Evolutionary conservation across 2,113 vertebrate genomes (phyloP), one percentile per base, ranked within the genome.

Genomic region (Hemicordylus capensis): DNA sequence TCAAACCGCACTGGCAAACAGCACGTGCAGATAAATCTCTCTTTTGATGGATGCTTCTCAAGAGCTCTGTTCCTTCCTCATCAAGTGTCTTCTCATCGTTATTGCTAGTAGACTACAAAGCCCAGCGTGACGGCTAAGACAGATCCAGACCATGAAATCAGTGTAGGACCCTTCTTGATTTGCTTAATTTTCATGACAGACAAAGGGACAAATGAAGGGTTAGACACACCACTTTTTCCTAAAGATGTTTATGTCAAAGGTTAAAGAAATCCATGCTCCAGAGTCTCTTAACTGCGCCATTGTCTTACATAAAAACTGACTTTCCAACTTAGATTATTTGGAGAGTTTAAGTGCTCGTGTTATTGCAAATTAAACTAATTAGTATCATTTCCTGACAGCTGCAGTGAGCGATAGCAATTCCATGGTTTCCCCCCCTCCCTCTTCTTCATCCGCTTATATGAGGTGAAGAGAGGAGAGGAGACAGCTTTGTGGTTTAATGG

Each of bases 331-430:
- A 94, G 95, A 96, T 96, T 96, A 96, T 96, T 96, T 96, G 94
- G 94, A 96, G 95, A 95, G 95, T 95, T 76, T 95, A 96, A 96
- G 95, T 96, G 96, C 93, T 95, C 95, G 94, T 96, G 95, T 96
- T 96, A 97, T 96, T 97, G 96, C 96, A 96, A 96, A 97, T 96
- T 96, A 96, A 96, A 96, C 94, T 96, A 96, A 97, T 96, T 96
- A 95, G 94, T 96, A 95, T 95, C 85, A 93, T 96, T 96, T 96
- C 95, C 95, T 96, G 96, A 95, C 95, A 96, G 96, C 96, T 96
- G 96, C 95, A 96, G 94, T 84, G 90, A 95, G 89, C 93, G 90
- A 95, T 94, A 94, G 93, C 94, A 96, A 94, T 96, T 95, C 94
- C 93, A 93, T 4, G 80, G 93, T 90, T 92, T 94, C 91, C 48